Evolutionary conservation across 2,888 invertebrate genomes (phyloP).

Genomic region (Calameuta idolon): DNA sequence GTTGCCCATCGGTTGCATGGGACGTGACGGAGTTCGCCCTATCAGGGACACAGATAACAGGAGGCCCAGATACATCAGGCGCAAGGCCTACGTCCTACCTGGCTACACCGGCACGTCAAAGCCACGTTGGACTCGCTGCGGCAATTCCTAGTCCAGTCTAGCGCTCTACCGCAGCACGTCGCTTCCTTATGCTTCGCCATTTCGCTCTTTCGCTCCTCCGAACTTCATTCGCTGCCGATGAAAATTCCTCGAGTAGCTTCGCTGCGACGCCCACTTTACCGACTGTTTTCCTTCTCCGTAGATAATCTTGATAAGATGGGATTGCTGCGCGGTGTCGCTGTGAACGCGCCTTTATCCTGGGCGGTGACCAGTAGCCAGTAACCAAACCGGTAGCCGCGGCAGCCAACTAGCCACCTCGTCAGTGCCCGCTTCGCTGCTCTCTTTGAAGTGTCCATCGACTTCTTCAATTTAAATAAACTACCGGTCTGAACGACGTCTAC

Average conservation of each 20-base stretch:
- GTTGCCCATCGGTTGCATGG: background rate
- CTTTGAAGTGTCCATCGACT: background rate
- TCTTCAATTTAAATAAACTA: background rate
- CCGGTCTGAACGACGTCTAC: background rate
- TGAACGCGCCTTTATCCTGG: background rate
- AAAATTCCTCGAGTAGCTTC: background rate
- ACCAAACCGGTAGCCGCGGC: background rate
- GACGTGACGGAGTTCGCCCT: background rate
- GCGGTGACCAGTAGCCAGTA: background rate
- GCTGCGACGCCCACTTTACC: background rate
- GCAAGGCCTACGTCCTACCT: background rate
- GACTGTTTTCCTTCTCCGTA: background rate
- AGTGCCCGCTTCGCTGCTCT: background rate
- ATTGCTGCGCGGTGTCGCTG: background rate
- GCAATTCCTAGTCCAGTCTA: background rate
- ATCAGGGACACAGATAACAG: background rate
- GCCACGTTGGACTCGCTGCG: background rate
- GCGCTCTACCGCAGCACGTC: background rate
- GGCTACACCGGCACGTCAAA: background rate
- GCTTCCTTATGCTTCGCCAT: background rate
- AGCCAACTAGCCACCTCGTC: background rate
- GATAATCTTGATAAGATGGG: background rate
- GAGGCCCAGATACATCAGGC: background rate
- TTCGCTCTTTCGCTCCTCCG: background rate
- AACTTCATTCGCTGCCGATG: background rate